Percentiles rank a stretch among this genome's conserved stretches.
Conservation (phyloP, 1,140 invertebrate species). For the Maconellicoccus hirsutus region DNA sequence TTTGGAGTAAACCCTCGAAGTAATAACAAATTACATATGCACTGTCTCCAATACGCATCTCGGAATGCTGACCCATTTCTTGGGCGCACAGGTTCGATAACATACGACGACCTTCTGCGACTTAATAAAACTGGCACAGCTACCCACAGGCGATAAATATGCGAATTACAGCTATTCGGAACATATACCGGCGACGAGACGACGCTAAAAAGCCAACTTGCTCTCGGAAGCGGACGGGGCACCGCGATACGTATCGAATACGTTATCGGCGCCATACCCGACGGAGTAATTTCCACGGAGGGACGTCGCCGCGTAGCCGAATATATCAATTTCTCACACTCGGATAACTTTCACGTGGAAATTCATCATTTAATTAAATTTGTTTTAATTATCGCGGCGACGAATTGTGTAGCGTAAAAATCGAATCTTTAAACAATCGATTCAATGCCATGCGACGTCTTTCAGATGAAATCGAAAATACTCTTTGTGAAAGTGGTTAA, state of each 20-base stretch:
- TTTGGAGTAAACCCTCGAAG: too few relatives aligned
- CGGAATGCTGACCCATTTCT: constrained; percentile 7
- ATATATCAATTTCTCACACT: not conserved
- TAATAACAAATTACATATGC: not conserved
- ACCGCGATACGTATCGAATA: too few relatives aligned
- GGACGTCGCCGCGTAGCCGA: not conserved
- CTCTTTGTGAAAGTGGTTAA: not conserved
- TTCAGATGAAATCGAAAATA: constrained; percentile 22
- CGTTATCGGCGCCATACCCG: too few relatives aligned
- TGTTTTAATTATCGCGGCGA: not conserved
- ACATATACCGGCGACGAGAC: not conserved
- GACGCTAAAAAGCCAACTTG: not conserved
- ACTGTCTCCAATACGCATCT: not conserved
- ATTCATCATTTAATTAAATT: constrained; percentile 13
- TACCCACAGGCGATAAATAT: not conserved
- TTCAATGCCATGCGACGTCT: constrained; percentile 12
- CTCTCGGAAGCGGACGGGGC: too few relatives aligned
- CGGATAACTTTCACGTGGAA: constrained; percentile 6
- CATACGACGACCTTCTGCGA: not conserved
- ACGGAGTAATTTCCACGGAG: too few relatives aligned
- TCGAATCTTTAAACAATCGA: constrained; percentile 2
- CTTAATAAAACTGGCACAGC: not conserved
- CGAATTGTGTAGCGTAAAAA: not conserved
- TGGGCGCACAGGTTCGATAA: not conserved
- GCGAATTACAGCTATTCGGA: not conserved